Evolutionary conservation across 2,797 vertebrate genomes (phyloP), one percentile per base, ranked within the genome.

Genomic region (Euphonia xanthogaster): DNA sequence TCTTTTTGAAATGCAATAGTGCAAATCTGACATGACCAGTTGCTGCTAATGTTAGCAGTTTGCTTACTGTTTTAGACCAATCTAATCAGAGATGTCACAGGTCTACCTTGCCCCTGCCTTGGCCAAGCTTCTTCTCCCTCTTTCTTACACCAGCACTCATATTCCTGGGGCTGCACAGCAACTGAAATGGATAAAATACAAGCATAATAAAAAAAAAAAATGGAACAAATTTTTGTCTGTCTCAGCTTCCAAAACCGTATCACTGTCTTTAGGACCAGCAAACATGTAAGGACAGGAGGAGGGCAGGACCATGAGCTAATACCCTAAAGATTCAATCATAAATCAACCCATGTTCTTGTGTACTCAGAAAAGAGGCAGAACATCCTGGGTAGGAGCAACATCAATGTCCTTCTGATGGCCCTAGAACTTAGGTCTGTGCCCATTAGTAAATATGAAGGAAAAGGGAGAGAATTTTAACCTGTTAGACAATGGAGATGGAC

Each of bases 311-410:
- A 8, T 20, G 2, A 82, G 35, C 9, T 28, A 7, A 23, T 10
- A 47, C 3, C 4, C 18, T 53, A 31, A 85, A 62, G 39, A 65
- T 22, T 76, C 0, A 0, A 9, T 18, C 9, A 5, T 14, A 60
- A 35, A 12, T 65, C 25, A 68, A 35, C 7, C 14, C 25, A 30
- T 5, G 2, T 30, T 33, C 62, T 37, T 40, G 9, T n/a, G 25
- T n/a, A 35, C 31, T 40, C 23, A 51, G 48, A 63, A 83, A 66
- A 86, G 31, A 63, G 28, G 6, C 6, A 61, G 23, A 13, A 61
- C 18, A 12, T 39, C 17, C 30, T 51, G 14, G 10, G 10, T 2
- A 44, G 28, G 75, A 61, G 31, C 21, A 42, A 73, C 22, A 53
- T 31, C 35, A 39, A 0, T 17, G n/a, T 19, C 24, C 61, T 71